Evolutionary conservation across 2,888 invertebrate species (phyloP).

Genomic region (Theristus sp.): DNA sequence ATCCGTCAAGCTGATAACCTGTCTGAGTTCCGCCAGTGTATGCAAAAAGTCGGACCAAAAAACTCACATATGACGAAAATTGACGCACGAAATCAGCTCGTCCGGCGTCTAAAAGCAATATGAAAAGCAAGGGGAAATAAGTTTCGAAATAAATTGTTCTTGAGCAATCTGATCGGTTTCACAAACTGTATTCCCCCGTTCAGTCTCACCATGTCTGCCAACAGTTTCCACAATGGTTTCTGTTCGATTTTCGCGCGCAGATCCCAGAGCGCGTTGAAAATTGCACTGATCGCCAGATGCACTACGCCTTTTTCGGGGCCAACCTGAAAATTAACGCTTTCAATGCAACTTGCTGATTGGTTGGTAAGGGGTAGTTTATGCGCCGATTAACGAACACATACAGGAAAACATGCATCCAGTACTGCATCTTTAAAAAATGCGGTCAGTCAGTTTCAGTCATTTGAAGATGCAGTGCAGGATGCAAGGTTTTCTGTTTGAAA

Average conservation of each 20-base stretch:
- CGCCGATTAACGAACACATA: too few relatives aligned
- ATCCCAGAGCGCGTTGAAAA: conserved; percentile 79
- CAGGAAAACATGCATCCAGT: too few relatives aligned
- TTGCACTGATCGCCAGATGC: conserved; percentile 16
- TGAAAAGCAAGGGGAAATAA: too few relatives aligned
- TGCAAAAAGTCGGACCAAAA: not conserved
- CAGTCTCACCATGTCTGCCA: conserved; percentile 46
- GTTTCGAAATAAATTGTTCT: not conserved
- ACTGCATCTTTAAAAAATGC: too few relatives aligned
- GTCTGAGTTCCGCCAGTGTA: too few relatives aligned
- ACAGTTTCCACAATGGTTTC: conserved; percentile 68
- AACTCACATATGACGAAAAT: conserved; percentile 52
- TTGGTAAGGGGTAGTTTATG: too few relatives aligned
- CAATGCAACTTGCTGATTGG: too few relatives aligned
- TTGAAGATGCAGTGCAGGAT: too few relatives aligned
- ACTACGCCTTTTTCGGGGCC: not conserved
- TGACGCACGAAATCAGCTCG: conserved; percentile 60
- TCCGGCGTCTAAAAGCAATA: conserved; percentile 44
- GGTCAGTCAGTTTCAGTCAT: too few relatives aligned
- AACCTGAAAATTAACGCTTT: not conserved
- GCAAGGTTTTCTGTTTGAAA: too few relatives aligned
- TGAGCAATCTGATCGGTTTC: not conserved
- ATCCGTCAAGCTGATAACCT: too few relatives aligned
- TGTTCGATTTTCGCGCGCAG: conserved; percentile 63
- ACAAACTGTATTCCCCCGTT: not conserved